Conservation (phyloP, 2,888 invertebrate species). For the Tetramorium bicarinatum region DNA sequence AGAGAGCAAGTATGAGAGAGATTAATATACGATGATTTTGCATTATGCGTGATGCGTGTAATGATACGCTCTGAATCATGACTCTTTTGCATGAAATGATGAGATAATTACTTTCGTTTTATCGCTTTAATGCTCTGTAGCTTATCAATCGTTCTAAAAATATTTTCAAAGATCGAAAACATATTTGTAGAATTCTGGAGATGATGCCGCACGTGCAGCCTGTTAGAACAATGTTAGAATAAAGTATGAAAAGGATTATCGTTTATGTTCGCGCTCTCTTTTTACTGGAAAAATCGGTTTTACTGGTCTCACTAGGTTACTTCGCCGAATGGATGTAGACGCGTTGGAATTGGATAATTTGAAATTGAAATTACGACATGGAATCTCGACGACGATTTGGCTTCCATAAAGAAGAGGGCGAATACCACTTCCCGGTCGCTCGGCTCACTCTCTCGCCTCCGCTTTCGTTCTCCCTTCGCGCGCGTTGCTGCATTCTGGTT, state of each 20-base stretch:
- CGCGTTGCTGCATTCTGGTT: constrained; percentile 30
- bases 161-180: background rate
- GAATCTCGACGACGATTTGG: constrained; percentile 53
- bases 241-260: background rate
- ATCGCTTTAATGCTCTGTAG: background rate
- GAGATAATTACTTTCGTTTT: constrained; percentile 61
- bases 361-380: constrained; percentile 79
- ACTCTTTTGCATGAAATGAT: constrained; percentile 45
- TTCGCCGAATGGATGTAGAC: constrained; percentile 50
- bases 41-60: constrained; percentile 61
- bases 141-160: background rate
- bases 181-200: background rate
- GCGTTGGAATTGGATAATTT: constrained; percentile 75
- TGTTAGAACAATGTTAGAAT: background rate
- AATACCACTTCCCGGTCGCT: constrained; percentile 4
- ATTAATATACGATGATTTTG: constrained; percentile 71
- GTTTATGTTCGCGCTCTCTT: background rate
- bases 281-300: constrained; percentile 20
- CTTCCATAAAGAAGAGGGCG: constrained; percentile 12
- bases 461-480: constrained; percentile 31
- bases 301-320: background rate
- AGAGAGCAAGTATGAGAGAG: constrained; percentile 56
- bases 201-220: background rate
- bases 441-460: constrained; percentile 35
- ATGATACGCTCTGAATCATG: constrained; percentile 56